Evolutionary conservation across 2,888 invertebrate species (phyloP), one percentile per base, ranked within the genome.

Genomic region (Patella ulyssiponensis): DNA sequence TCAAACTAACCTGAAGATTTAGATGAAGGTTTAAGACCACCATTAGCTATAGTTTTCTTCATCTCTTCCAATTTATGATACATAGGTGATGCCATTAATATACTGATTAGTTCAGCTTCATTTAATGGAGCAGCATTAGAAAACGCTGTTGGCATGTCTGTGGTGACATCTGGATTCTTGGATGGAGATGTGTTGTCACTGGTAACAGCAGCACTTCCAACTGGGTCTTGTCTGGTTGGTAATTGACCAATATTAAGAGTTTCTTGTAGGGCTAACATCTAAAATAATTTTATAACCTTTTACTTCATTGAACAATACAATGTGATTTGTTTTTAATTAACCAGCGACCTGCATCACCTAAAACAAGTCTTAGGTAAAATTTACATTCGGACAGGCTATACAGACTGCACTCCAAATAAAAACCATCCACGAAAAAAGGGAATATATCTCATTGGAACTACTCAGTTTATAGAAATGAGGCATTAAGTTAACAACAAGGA

Each of bases 21-120:
- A 2, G 77, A 77, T 0, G 81, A 77, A 53, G 77, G 64, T 27
- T 77, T 75, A 20, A 79, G 78, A 27, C 81, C 85, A 27, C 89
- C 89, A 52, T 83, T 84, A 53, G 86, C 86, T 15, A 91, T 83
- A 53, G 84, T 79, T 71, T 85, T 86, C 81, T 89, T 90, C 79
- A 91, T 88, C 73, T 85, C 83, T 78, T 91, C 91, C 81, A 91
- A 82, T 81, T 91, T 91, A 84, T 90, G 87, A 80, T 91, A 91
- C 74, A 91, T 84, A 5, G 91, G 91, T 4, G 90, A 90, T 1
- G 89, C 88, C 89, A 90, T 89, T 64, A 91, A 83, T 58, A 91
- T 79, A 11, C 87, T 84, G 64, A 89, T 87, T 14, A 91, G 82
- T 72, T 91, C 91, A 11, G 88, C 87, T 77, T 90, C 89, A 76